Evolutionary conservation across 2,113 vertebrate genomes (phyloP).

Genomic region (Oriolus oriolus): DNA sequence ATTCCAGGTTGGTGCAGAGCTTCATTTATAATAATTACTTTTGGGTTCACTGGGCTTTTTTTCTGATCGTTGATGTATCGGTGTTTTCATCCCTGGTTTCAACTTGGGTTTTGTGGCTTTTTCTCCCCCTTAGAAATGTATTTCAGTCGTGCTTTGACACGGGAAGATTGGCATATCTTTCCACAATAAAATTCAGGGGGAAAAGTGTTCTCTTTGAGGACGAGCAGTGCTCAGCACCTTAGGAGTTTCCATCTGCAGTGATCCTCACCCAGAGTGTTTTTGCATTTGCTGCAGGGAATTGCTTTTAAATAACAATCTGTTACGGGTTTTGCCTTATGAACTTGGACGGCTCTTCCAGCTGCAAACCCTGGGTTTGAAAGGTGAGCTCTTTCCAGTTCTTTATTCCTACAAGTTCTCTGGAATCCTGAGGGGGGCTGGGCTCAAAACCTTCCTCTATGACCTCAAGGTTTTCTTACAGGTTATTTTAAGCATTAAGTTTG

Average conservation of each 20-base stretch:
- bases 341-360: conserved; percentile 98
- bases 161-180: neutral
- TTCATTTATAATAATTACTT: neutral
- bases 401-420: neutral
- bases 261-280: neutral
- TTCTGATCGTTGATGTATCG: neutral
- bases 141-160: neutral
- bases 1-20: neutral
- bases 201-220: neutral
- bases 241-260: neutral
- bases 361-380: conserved; percentile 97
- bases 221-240: neutral
- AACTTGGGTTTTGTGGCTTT: neutral
- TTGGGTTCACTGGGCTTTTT: neutral
- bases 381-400: conserved; percentile 62
- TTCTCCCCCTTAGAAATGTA: neutral
- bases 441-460: neutral
- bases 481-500: neutral
- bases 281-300: conserved; percentile 87
- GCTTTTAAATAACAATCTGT: conserved; percentile 99
- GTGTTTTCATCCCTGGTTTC: neutral
- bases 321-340: conserved; percentile 99
- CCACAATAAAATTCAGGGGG: neutral
- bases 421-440: neutral
- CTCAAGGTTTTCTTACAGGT: neutral